Evolutionary conservation across 2,113 vertebrate genomes (phyloP), one percentile per base, ranked within the genome.

Genomic region (Pristiophorus japonicus): DNA sequence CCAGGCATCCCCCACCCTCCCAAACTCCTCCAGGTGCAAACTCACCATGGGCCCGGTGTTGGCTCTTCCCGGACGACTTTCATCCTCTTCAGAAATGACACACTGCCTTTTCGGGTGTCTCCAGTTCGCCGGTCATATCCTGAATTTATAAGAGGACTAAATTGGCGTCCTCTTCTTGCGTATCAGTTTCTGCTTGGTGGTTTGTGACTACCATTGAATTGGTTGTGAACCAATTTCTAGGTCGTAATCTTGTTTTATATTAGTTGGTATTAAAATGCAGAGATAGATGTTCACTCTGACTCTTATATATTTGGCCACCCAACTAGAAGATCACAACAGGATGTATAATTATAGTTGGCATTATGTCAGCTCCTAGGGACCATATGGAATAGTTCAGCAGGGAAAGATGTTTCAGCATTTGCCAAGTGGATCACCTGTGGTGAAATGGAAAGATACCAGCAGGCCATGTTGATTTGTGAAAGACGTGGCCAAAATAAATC

Each of bases 311-410:
- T 38, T 92, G 88, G n/a, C n/a, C 88, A 92, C 88, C 59, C 59
- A 92, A 24, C 59, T 63, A 38, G 88, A n/a, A 63, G 88, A 92
- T 65, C 34, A 63, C 12, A 38, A 63, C 88, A 92, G 55, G 88
- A 92, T 92, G 34, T 92, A 20, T 63, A 65, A 92, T 63, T 62
- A 62, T 92, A 22, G 34, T 38, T 92, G 88, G 59, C 14, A 2
- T 92, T 92, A 18, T n/a, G 62, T 92, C 88, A 92, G 88, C 88
- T 92, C 59, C n/a, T 63, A 18, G 59, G 88, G 59, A n/a, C 88
- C 88, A 92, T n/a, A 92, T 63, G 55, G 34, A 63, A 91, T 63
- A 34, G n/a, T 38, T 1, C 88, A 63, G 59, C 88, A 91, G 88
- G 88, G 59, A 63, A 91, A 59, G 59, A 91, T 63, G 59, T 91